A percentile compares a stretch with the other conserved stretches of the same genome.
Conservation (phyloP, 2,888 invertebrate genomes). For the Aspidiotus rigidus region DNA sequence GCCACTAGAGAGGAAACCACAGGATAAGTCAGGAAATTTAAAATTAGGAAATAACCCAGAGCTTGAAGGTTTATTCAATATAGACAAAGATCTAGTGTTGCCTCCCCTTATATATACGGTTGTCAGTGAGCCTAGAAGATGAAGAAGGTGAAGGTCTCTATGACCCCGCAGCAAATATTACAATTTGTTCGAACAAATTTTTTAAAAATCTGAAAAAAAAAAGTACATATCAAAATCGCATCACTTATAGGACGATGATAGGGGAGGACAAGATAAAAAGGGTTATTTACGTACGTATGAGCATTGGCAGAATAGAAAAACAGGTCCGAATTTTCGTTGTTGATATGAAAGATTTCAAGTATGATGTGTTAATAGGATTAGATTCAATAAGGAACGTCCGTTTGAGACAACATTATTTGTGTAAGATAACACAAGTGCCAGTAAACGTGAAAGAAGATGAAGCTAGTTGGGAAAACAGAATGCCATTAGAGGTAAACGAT, state of each 20-base stretch:
- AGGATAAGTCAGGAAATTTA: slow-evolving; percentile 3
- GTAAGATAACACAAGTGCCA: slow-evolving; percentile 5
- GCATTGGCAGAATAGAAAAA: background rate
- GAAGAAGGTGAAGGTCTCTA: slow-evolving; percentile 5
- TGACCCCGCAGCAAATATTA: slow-evolving; percentile 11
- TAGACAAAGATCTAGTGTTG: background rate
- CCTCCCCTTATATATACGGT: background rate
- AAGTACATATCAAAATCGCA: background rate
- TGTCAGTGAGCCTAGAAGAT: background rate
- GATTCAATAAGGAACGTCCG: background rate
- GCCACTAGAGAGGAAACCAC: background rate
- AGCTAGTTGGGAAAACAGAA: slow-evolving; percentile 1
- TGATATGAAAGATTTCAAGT: slow-evolving; percentile 3
- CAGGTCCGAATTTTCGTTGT: slow-evolving; percentile 1
- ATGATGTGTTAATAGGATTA: slow-evolving; percentile 11
- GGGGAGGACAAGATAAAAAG: slow-evolving; percentile 13
- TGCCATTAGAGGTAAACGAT: slow-evolving; percentile 1
- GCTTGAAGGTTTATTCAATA: background rate
- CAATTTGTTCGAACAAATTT: background rate
- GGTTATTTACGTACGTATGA: background rate
- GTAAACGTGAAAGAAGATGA: background rate
- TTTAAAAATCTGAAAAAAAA: slow-evolving; percentile 3
- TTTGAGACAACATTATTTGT: background rate
- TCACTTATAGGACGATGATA: slow-evolving; percentile 6
- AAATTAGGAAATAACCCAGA: slow-evolving; percentile 10